These are phyloP conservation scores for Epinotia bilunana DNA, from an alignment of 2,888 invertebrate genomes.

Conservation along the genomic window DNA sequence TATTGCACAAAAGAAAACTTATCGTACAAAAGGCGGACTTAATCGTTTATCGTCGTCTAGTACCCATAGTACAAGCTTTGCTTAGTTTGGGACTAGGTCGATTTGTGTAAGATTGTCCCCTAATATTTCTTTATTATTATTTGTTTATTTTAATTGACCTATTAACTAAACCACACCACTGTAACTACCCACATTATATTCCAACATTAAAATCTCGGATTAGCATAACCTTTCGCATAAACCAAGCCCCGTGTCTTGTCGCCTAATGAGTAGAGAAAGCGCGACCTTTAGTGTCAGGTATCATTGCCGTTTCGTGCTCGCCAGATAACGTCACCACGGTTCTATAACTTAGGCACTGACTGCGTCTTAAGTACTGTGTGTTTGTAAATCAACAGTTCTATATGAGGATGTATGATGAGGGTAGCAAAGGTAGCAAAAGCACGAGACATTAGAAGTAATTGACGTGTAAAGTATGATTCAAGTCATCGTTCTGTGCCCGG, in stretches of 20 bases:
- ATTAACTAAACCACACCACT: too few relatives aligned
- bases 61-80: too few relatives aligned
- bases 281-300: conserved; percentile 26
- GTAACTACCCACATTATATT: neutral
- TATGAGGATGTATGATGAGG: neutral
- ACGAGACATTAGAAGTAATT: neutral
- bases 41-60: too few relatives aligned
- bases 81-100: too few relatives aligned
- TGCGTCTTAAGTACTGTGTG: neutral
- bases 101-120: too few relatives aligned
- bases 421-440: neutral
- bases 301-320: conserved; percentile 7
- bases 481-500: too few relatives aligned
- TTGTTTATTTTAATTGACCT: neutral
- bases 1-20: too few relatives aligned
- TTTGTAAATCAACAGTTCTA: neutral
- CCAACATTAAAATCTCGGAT: neutral
- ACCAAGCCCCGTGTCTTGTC: neutral
- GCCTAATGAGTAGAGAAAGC: conserved; percentile 17
- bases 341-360: conserved; percentile 1
- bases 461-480: neutral
- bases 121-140: too few relatives aligned
- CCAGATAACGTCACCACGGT: conserved; percentile 5
- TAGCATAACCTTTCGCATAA: neutral
- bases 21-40: too few relatives aligned